These are phyloP conservation scores for Sardinella longiceps DNA, from an alignment of 2,797 vertebrate genomes.

Conservation along the genomic window DNA sequence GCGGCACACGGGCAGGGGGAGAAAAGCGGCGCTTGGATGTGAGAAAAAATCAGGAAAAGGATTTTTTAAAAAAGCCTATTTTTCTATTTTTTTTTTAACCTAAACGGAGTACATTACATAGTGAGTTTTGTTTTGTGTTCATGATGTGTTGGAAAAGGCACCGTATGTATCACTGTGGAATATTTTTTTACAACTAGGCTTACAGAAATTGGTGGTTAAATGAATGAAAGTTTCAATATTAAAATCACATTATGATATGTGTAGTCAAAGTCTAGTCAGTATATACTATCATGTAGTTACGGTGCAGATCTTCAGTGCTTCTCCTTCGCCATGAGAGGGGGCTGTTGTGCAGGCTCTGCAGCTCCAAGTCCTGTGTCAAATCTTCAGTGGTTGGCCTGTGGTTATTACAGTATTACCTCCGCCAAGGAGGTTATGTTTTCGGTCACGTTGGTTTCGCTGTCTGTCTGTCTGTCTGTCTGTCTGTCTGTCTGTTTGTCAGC, in stretches of 20 bases:
- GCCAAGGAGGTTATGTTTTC: no score
- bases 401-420: no score
- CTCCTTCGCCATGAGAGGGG: neutral
- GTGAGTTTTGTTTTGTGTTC: neutral
- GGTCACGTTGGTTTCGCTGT: no score
- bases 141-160: neutral
- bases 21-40: neutral
- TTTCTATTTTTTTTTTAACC: neutral
- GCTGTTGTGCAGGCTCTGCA: slow-evolving; percentile 10
- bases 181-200: no score
- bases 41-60: neutral
- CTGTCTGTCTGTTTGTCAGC: no score
- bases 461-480: no score
- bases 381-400: slow-evolving; percentile 9
- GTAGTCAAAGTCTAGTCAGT: neutral
- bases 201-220: neutral
- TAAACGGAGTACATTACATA: neutral
- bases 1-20: neutral
- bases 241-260: neutral
- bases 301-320: neutral
- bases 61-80: neutral
- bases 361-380: neutral
- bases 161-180: neutral
- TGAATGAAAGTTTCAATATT: neutral
- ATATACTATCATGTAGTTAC: neutral